Conservation (phyloP, 2,113 vertebrate species). For the Cervus canadensis region DNA sequence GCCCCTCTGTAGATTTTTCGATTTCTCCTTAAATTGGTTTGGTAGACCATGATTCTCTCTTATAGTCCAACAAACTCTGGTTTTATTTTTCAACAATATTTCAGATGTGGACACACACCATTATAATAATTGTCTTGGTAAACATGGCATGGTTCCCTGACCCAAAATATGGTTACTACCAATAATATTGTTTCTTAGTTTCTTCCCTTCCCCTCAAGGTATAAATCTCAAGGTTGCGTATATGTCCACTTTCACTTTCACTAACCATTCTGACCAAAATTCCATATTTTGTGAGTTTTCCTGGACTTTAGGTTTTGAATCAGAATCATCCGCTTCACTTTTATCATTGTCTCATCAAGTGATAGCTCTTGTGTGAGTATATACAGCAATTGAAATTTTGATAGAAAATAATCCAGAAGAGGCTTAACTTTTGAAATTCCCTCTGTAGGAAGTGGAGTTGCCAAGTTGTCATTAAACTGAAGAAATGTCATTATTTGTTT, state of each 20-base stretch:
- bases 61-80: not conserved
- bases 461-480: not conserved
- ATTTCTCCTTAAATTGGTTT: not conserved
- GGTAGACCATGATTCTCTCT: not conserved
- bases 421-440: not conserved
- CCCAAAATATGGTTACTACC: not conserved
- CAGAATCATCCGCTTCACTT: not conserved
- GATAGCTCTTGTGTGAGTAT: not conserved
- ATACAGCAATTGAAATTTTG: not conserved
- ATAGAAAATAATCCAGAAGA: not conserved
- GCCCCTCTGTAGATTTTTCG: not conserved
- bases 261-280: not conserved
- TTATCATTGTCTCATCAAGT: not conserved
- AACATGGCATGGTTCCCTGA: not conserved
- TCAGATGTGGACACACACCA: not conserved
- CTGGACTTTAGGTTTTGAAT: not conserved
- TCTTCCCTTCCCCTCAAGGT: not conserved
- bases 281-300: not conserved
- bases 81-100: not conserved
- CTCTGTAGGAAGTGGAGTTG: not conserved
- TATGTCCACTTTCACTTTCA: not conserved
- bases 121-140: not conserved
- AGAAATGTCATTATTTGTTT: not conserved
- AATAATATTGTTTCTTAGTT: not conserved
- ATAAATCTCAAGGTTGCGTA: not conserved